These are phyloP conservation scores for Drosophila nr. fundita DNA, from an alignment of 2,888 invertebrate genomes.

Conservation along the genomic window DNA sequence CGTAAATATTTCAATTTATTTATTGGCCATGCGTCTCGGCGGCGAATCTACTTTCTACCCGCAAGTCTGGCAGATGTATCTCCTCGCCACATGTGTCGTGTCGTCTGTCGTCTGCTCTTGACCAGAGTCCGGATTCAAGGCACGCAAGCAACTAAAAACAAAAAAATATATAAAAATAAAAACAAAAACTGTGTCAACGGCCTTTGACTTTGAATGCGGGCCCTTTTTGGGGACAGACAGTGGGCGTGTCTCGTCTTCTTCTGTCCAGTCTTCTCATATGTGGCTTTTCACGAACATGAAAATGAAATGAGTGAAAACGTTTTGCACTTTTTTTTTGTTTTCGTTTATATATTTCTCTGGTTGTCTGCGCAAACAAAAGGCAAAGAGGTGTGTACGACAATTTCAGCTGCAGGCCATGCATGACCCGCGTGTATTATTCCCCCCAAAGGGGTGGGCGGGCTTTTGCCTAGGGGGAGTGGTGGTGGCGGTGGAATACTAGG, in stretches of 20 bases:
- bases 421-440: constrained; percentile 64
- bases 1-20: constrained; percentile 79
- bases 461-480: not conserved
- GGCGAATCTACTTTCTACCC: constrained; percentile 66
- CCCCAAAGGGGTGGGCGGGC: not conserved
- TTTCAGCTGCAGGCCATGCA: constrained; percentile 73
- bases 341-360: not conserved
- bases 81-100: constrained; percentile 55
- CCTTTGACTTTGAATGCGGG: constrained; percentile 57
- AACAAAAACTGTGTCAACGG: constrained; percentile 67
- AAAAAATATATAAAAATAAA: constrained; percentile 19
- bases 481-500: constrained; percentile 22
- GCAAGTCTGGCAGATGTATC: constrained; percentile 52
- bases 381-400: constrained; percentile 67
- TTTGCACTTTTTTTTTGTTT: constrained; percentile 54
- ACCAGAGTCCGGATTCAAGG: constrained; percentile 52
- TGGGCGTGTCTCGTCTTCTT: constrained; percentile 54
- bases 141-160: constrained; percentile 48
- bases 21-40: constrained; percentile 70
- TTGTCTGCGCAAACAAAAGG: constrained; percentile 56
- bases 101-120: constrained; percentile 35
- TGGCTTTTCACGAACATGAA: constrained; percentile 71
- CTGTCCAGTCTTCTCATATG: constrained; percentile 32
- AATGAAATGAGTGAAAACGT: constrained; percentile 74
- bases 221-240: constrained; percentile 52